phyloP scores from a whole-genome alignment of 2,113 vertebrate genomes.

The Dicrurus megarhynchus region DNA sequence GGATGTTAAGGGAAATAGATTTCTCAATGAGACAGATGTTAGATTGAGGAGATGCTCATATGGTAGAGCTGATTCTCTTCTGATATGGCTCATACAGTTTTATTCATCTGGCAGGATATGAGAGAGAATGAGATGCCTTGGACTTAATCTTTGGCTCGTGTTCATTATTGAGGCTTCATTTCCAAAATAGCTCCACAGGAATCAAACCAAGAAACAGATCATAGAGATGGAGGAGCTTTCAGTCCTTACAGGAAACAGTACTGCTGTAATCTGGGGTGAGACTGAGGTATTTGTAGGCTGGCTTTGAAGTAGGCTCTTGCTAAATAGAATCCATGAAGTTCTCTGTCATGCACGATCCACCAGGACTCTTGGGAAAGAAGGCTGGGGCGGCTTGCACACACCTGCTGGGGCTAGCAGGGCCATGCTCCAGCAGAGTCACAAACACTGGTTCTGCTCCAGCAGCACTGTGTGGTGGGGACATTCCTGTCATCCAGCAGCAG shows the following conservation, averaged over 20 bases:
- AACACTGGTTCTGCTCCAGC: neutral
- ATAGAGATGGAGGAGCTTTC: neutral
- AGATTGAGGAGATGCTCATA: neutral
- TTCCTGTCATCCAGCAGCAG: accelerated
- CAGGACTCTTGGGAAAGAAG: neutral
- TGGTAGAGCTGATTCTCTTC: neutral
- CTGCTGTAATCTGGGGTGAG: neutral
- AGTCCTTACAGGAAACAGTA: neutral
- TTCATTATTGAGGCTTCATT: neutral
- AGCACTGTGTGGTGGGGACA: accelerated
- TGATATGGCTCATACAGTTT: neutral
- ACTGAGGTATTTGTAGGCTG: neutral
- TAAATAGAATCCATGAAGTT: neutral
- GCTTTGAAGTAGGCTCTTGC: neutral
- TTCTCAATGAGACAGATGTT: neutral
- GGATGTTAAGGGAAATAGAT: neutral
- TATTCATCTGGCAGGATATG: neutral
- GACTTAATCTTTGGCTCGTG: neutral
- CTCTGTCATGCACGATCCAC: neutral
- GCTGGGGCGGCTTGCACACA: neutral
- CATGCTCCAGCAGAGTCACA: neutral
- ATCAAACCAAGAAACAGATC: neutral
- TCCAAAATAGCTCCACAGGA: neutral
- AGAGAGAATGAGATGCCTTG: neutral
- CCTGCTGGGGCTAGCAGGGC: accelerated